Base-by-base conservation (phyloP, 2,797 vertebrate species). In the Uromys caudimaculatus region DNA sequence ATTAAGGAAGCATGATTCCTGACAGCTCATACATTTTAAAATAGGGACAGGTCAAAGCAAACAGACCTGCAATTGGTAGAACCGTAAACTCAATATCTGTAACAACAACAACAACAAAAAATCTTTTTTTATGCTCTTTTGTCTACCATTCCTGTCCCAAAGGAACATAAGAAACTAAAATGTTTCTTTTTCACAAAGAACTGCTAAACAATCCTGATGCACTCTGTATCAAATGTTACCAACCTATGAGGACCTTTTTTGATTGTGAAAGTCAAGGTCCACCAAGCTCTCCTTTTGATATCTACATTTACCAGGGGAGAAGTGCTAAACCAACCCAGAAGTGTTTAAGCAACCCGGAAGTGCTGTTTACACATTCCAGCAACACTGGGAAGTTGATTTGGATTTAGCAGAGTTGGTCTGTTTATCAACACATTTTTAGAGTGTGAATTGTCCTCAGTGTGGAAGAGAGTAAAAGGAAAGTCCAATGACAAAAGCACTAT, bases 381-480 rank as follows among this genome's bases (percentile, higher is more conserved):
- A 71, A 91, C 27, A 86, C 52, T 79, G 8, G 67, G 16, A 95
- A 94, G 79, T 77, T 83, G 17, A 73, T 93, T 81, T 19, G 27
- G 6, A 47, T 60, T 86, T 94, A 71, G 56, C 67, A 90, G 78
- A 96, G 89, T 79, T n/a, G 3, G 27, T 92, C 50, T 95, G 52
- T 95, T 76, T 94, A 60, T 91, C 50, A 95, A 50, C 2, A 0
- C 41, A 81, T 87, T 58, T 87, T 82, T 93, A 38, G 54, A 91
- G 38, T 94, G 29, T 89, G 41, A 96, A 94, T 91, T 89, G 19
- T 14, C 17, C 95, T 88, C 82, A 84, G 73, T 62, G 50, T 71
- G 44, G 96, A 92, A 54, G 60, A 84, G 76, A 94, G n/a, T n/a
- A 93, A 95, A 96, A 93, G 79, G 92, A 94, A 93, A 86, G 32